These are phyloP conservation scores for Staurois parvus DNA, from an alignment of 2,797 vertebrate genomes.

Conservation along the genomic window DNA sequence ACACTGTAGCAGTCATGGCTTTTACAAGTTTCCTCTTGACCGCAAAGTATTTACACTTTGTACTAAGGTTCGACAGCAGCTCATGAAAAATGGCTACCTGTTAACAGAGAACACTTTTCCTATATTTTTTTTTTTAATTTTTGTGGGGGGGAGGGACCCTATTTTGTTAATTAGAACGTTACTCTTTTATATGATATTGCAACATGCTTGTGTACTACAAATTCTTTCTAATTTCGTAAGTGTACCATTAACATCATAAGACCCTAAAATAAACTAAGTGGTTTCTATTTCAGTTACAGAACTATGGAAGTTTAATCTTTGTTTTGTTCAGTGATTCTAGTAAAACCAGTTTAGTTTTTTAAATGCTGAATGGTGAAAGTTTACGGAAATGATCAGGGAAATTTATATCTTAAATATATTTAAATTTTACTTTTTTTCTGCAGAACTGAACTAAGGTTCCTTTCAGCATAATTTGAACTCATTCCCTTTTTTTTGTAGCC, in stretches of 20 bases:
- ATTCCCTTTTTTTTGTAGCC: neutral
- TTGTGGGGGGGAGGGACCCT: slow-evolving; percentile 1
- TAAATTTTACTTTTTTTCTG: slow-evolving; percentile 2
- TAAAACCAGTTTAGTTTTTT: neutral
- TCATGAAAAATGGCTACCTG: slow-evolving; percentile 31
- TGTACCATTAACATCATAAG: slow-evolving; percentile 29
- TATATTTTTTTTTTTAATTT: neutral
- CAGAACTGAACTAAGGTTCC: neutral
- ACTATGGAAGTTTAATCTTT: neutral
- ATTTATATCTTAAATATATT: slow-evolving; percentile 29
- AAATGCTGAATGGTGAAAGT: neutral
- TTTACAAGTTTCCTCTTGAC: slow-evolving; percentile 69
- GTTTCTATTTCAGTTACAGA: neutral
- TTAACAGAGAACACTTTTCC: slow-evolving; percentile 54
- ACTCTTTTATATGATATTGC: slow-evolving; percentile 57
- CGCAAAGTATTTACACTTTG: slow-evolving; percentile 53
- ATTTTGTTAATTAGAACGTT: slow-evolving; percentile 48
- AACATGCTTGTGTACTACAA: slow-evolving; percentile 46
- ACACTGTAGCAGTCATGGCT: slow-evolving; percentile 69
- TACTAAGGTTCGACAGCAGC: slow-evolving; percentile 26
- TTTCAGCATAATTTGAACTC: neutral
- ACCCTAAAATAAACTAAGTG: neutral
- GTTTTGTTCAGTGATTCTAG: neutral
- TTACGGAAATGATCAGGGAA: slow-evolving; percentile 41
- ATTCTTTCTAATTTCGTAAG: slow-evolving; percentile 26